Evolutionary conservation across 2,888 invertebrate genomes (phyloP).

Genomic region (Polylopha cassiicola): DNA sequence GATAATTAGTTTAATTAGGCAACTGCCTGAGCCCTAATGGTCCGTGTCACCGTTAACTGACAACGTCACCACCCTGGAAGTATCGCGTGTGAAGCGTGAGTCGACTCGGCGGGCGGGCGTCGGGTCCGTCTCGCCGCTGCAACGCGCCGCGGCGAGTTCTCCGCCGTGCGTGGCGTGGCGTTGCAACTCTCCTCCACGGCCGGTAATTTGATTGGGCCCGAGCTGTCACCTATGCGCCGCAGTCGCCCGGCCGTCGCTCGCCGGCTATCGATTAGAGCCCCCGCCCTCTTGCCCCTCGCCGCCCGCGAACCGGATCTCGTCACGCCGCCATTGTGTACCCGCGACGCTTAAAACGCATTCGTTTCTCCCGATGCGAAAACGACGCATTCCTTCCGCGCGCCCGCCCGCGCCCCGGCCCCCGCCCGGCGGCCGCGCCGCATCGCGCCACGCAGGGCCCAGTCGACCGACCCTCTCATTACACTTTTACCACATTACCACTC

Average conservation of each 20-base stretch:
- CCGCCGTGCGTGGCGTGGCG: conserved; percentile 51
- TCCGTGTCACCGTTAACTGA: too few species aligned
- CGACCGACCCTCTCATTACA: conserved; percentile 61
- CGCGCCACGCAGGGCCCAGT: conserved; percentile 47
- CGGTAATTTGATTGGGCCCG: conserved; percentile 76
- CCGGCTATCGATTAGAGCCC: conserved; percentile 76
- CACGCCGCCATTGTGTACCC: conserved; percentile 77
- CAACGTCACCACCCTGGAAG: too few species aligned
- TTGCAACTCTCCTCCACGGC: conserved; percentile 67
- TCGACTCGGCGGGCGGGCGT: conserved; percentile 33
- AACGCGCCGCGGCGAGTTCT: conserved; percentile 39
- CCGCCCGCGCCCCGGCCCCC: conserved; percentile 55
- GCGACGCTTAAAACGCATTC: conserved; percentile 77
- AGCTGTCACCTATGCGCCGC: conserved; percentile 77
- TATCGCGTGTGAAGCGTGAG: too few species aligned
- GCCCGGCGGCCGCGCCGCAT: conserved; percentile 48
- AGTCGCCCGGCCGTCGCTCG: conserved; percentile 75
- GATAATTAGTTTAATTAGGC: too few species aligned
- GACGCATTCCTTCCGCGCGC: conserved; percentile 77
- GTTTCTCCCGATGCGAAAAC: conserved; percentile 78
- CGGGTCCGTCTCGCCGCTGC: conserved; percentile 27
- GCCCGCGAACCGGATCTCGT: conserved; percentile 77
- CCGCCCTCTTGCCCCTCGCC: conserved; percentile 62
- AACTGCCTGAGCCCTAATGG: too few species aligned
- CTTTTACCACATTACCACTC: conserved; percentile 50